Base-by-base conservation (phyloP, 2,888 invertebrate genomes). In the Penaeus monodon region DNA sequence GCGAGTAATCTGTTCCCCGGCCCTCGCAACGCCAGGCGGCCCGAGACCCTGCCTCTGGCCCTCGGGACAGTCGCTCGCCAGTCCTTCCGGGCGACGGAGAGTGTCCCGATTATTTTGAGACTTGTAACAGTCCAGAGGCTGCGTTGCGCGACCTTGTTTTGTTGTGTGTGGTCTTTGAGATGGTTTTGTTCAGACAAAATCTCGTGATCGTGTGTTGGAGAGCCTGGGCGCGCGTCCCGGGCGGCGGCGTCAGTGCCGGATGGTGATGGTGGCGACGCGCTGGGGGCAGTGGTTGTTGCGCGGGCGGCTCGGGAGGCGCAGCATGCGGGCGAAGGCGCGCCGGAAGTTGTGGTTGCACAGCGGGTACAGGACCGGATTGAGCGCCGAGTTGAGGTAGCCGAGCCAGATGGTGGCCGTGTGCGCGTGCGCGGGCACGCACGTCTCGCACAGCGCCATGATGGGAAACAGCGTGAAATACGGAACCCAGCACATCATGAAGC, bases 381-480 rank as follows among this genome's bases (percentile, higher is more conserved):
- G 91, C 3, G 93, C 93, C 2, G 93, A 93, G 91, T 94, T 94
- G 70, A 93, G 91, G 91, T 94, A 94, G 4, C 94, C 94, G 0
- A 94, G 91, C 93, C 93, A 94, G 38, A 93, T 93, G 90, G 93
- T 92, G 6, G 92, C 92, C 33, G 92, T 92, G 90, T 93, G 92
- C 7, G 93, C 91, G 2, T 91, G 92, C n/a, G 92, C 91, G 57
- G 92, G 91, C 0, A 94, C 92, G 90, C 93, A 94, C 33, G 84
- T 88, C n/a, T 85, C 89, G 91, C 93, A 94, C 88, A 93, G 93
- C 74, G 93, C 93, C 89, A 94, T 94, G 33, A 94, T 93, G 82
- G 94, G 92, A 91, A 94, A 94, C 12, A 94, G 91, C 66, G 93
- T 92, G 91, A 94, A 94, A 91, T 94, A 94, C n/a, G 94, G 94